phyloP scores from a whole-genome alignment of 2,113 vertebrate species.

The Fregetta grallaria region DNA sequence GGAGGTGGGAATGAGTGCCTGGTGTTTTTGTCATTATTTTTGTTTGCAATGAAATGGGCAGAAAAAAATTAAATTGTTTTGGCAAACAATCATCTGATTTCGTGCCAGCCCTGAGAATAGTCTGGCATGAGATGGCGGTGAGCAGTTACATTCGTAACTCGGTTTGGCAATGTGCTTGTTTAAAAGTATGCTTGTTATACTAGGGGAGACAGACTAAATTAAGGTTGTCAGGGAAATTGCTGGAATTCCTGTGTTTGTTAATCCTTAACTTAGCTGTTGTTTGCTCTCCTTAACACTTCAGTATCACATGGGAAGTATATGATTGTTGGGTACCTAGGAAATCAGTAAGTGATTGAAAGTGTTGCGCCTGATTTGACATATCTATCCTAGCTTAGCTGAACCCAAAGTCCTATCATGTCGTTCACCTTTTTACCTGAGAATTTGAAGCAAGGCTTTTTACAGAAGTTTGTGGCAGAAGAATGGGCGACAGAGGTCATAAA shows the following conservation, averaged over 20 bases:
- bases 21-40: not conserved
- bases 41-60: not conserved
- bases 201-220: not conserved
- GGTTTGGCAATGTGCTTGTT: not conserved
- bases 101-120: not conserved
- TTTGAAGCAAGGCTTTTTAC: not conserved
- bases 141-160: not conserved
- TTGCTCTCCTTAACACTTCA: not conserved
- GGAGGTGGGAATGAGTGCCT: not conserved
- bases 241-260: not conserved
- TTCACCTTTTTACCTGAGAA: not conserved
- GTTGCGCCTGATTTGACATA: not conserved
- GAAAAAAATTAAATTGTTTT: not conserved
- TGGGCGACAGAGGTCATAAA: not conserved
- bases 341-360: not conserved
- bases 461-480: not conserved
- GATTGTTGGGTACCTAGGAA: not conserved
- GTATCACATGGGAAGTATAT: not conserved
- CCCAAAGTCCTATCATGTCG: not conserved
- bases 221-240: slow-evolving; percentile 27
- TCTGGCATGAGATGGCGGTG: not conserved
- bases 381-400: not conserved
- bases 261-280: not conserved
- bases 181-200: not conserved
- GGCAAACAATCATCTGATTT: not conserved